Base-by-base conservation (phyloP, 1,140 invertebrate species). In the Lanistes nyassanus region DNA sequence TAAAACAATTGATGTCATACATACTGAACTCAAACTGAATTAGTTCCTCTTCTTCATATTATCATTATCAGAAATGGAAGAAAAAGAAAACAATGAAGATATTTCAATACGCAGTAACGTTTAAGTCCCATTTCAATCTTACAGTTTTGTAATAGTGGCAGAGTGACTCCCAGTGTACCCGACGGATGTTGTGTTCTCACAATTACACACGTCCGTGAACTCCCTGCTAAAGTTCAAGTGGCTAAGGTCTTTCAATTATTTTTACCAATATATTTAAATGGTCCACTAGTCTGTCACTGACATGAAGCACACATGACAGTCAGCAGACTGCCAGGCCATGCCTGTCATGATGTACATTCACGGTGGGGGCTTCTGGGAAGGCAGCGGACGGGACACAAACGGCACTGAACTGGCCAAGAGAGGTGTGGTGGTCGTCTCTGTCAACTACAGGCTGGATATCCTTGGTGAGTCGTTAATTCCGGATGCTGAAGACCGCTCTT, bases 311-410 rank as follows among this genome's bases (percentile, higher is more conserved):
- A 47, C 42, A 13, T 16, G 0, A 47, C 29, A 60, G 56, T 31
- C 56, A 0, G n/a, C n/a, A 26, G 19, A 21, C 21, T 29, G 21
- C 29, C 31, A 29, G 26, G 37, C 47, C 0, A 34, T 75, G 60
- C 94, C 85, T 0, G 84, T 84, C 29, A 74, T 85, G 60, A 79
- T 86, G 36, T 86, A 77, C 68, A 80, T 86, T 36, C 84, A 86
- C 77, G 85, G 85, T 3, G 85, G 85, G 21, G 79, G 79, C 7
- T 85, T 81, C 67, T 72, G 66, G 34, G 79, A 62, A 19, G 83
- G 84, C 7, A 94, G 96, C 26, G 97, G 95, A 9, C 76, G 72
- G n/a, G 75, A 75, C 78, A 90, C 56, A 85, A 88, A 84, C 31
- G 89, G 85, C 11, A 82, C 84, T 70, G 78, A 84, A 31, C 79